Conservation (phyloP, 2,888 invertebrate species). For the Pandemis corylana region DNA sequence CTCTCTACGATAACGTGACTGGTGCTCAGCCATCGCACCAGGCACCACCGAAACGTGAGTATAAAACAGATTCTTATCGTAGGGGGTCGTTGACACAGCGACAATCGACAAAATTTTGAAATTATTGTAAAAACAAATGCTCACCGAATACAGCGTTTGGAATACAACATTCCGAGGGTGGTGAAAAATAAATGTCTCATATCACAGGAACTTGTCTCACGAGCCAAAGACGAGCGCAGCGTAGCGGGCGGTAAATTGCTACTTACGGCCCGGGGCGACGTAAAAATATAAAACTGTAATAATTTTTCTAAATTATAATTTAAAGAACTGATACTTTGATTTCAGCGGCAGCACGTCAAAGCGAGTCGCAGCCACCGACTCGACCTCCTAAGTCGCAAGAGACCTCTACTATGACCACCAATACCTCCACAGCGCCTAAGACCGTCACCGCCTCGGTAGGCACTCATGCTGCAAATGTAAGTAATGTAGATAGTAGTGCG, state of each 20-base stretch:
- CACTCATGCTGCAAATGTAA: constrained; percentile 87
- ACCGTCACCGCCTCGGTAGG: constrained; percentile 88
- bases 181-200: no score
- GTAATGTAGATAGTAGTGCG: constrained; percentile 37
- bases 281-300: no score
- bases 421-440: constrained; percentile 86
- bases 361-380: constrained; percentile 80
- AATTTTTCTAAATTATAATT: background rate
- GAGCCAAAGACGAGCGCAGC: no score
- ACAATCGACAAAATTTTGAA: no score
- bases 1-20: constrained; percentile 93
- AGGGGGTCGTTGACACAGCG: no score
- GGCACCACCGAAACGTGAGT: constrained; percentile 81
- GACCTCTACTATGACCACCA: constrained; percentile 87
- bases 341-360: constrained; percentile 74
- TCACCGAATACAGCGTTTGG: no score
- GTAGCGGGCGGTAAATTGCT: no score
- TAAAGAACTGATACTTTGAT: background rate
- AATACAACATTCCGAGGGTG: no score
- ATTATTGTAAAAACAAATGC: no score
- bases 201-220: no score
- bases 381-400: constrained; percentile 90
- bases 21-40: constrained; percentile 77
- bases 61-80: background rate
- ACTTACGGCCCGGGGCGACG: no score